Evolutionary conservation across 2,888 invertebrate genomes (phyloP).

Genomic region (Xanthorhoe spadicearia): DNA sequence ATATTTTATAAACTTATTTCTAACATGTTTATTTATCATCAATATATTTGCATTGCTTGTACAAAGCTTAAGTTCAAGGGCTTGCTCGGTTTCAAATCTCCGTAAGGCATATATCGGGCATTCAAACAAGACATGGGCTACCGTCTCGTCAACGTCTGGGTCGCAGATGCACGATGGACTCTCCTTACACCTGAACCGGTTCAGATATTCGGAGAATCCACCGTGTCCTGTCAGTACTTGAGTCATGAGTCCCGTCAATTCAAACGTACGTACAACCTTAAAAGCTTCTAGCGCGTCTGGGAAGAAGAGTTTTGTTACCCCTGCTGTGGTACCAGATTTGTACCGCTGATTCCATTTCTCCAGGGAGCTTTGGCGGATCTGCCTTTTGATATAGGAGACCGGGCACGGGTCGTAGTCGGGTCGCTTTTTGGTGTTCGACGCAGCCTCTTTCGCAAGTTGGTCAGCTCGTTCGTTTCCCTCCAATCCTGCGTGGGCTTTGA

Average conservation of each 20-base stretch:
- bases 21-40: not conserved
- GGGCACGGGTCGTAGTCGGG: too few species aligned
- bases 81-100: not conserved
- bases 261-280: not conserved
- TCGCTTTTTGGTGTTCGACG: too few species aligned
- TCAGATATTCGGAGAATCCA: not conserved
- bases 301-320: too few species aligned
- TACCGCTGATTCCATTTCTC: too few species aligned
- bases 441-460: too few species aligned
- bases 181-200: not conserved
- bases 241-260: not conserved
- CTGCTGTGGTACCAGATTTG: too few species aligned
- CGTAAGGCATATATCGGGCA: constrained; percentile 27
- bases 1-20: not conserved
- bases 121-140: constrained; percentile 13
- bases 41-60: not conserved
- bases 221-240: not conserved
- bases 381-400: too few species aligned
- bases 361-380: too few species aligned
- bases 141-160: constrained; percentile 1
- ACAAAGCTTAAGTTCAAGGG: constrained; percentile 22
- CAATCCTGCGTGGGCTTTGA: too few species aligned
- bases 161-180: constrained; percentile 33
- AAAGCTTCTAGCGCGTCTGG: too few species aligned
- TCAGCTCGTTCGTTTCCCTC: too few species aligned